phyloP scores from a whole-genome alignment of 2,888 invertebrate genomes.

The Tholera decimalis region DNA sequence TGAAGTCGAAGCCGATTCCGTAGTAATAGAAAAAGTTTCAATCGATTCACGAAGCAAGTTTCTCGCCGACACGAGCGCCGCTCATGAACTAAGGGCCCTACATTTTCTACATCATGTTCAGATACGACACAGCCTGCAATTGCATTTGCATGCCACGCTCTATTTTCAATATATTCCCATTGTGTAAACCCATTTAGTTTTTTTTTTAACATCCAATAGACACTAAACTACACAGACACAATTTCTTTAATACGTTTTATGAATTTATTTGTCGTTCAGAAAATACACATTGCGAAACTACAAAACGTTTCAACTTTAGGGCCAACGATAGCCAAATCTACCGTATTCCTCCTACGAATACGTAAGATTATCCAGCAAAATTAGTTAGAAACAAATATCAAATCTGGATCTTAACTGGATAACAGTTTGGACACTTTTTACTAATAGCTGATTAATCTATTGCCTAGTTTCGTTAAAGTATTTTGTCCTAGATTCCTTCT shows the following conservation, averaged over 20 bases:
- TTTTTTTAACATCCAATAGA: slow-evolving; percentile 43
- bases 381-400: neutral
- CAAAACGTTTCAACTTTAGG: slow-evolving; percentile 7
- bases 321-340: slow-evolving; percentile 4
- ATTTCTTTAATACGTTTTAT: slow-evolving; percentile 31
- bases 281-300: slow-evolving; percentile 11
- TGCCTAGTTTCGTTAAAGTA: neutral
- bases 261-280: slow-evolving; percentile 16
- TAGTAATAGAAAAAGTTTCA: slow-evolving; percentile 83
- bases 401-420: slow-evolving; percentile 10
- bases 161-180: slow-evolving; percentile 50
- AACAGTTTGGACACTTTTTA: neutral
- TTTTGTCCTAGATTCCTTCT: slow-evolving; percentile 1
- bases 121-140: slow-evolving; percentile 49
- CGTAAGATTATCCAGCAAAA: no score
- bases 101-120: slow-evolving; percentile 59
- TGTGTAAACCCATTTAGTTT: slow-evolving; percentile 41
- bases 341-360: slow-evolving; percentile 1
- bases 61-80: slow-evolving; percentile 54
- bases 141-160: slow-evolving; percentile 49
- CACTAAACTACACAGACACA: slow-evolving; percentile 18
- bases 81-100: slow-evolving; percentile 54
- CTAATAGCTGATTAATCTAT: neutral
- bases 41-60: slow-evolving; percentile 75
- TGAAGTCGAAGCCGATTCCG: slow-evolving; percentile 73